phyloP scores from a whole-genome alignment of 1,140 invertebrate genomes.

The Battus philenor region DNA sequence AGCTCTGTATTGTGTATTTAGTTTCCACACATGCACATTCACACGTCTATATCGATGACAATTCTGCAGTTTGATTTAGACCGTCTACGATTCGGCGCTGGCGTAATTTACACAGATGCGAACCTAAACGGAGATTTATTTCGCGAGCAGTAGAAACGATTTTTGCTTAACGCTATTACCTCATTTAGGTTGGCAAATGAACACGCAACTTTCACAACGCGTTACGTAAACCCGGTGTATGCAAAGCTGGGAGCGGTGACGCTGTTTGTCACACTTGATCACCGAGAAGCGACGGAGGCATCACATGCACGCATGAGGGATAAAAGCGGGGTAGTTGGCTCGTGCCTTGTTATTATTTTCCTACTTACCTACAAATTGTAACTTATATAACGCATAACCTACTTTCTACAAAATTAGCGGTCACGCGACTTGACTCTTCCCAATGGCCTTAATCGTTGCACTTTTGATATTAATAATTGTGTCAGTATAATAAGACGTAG shows the following conservation, averaged over 20 bases:
- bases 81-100: conserved; percentile 2
- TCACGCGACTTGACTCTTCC: too few species aligned
- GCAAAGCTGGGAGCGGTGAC: conserved; percentile 9
- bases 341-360: neutral
- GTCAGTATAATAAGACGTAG: too few species aligned
- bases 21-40: too few species aligned
- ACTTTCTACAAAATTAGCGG: too few species aligned
- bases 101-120: neutral
- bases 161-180: neutral
- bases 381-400: too few species aligned
- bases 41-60: too few species aligned
- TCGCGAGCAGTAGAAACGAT: neutral
- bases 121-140: neutral
- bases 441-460: too few species aligned
- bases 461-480: too few species aligned
- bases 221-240: conserved; percentile 13
- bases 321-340: conserved; percentile 8
- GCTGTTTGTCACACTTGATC: conserved; percentile 12
- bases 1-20: too few species aligned
- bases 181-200: conserved; percentile 15
- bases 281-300: conserved; percentile 3
- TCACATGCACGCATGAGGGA: conserved; percentile 2
- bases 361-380: too few species aligned
- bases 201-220: conserved; percentile 11
- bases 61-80: conserved; percentile 2